Evolutionary conservation across 2,113 vertebrate species (phyloP), one percentile per base, ranked within the genome.

Genomic region (Andinoacara biseriatus): DNA sequence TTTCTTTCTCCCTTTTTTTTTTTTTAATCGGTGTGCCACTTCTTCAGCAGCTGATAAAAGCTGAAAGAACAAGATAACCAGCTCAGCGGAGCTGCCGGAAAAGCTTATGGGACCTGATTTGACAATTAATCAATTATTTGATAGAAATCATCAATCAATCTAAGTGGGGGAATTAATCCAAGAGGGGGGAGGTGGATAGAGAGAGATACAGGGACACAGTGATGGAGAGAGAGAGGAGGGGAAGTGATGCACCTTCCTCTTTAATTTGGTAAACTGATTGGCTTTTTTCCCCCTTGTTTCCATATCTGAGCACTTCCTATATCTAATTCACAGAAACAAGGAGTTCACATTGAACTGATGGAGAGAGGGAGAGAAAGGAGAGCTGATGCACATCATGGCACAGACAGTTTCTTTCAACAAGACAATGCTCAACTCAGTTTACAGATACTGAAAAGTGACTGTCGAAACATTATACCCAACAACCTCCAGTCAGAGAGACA

Each of bases 61-160:
- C 81, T 46, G 26, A 79, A 58, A 61, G 90, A 89, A 92, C 92
- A 93, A 95, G 94, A 95, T 95, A 96, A 95, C 83, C 87, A 57
- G 85, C 86, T 81, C 80, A 38, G 77, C 58, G n/a, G 83, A 75
- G 91, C 82, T 54, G 84, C 74, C 80, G 84, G 82, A 83, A 80
- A 90, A 91, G 93, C 93, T 94, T 92, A 77, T 60, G 93, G 92
- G 92, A 92, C 87, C 81, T 65, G 85, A 92, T 92, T 93, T 90
- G 85, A 94, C 94, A 96, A 95, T 94, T 95, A 95, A 95, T 96
- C 95, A 96, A 96, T 96, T 96, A 96, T 96, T 95, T 96, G 95
- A 96, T 96, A 95, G 91, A 95, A 94, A 95, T 96, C 95, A 95
- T 95, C 92, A 95, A 94, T 95, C 95, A 94, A 95, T 96, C 94